A percentile compares a stretch with the other conserved stretches of the same genome.
These are phyloP conservation scores for Triplophysa rosa DNA, from an alignment of 2,113 vertebrate genomes.

Conservation along the genomic window DNA sequence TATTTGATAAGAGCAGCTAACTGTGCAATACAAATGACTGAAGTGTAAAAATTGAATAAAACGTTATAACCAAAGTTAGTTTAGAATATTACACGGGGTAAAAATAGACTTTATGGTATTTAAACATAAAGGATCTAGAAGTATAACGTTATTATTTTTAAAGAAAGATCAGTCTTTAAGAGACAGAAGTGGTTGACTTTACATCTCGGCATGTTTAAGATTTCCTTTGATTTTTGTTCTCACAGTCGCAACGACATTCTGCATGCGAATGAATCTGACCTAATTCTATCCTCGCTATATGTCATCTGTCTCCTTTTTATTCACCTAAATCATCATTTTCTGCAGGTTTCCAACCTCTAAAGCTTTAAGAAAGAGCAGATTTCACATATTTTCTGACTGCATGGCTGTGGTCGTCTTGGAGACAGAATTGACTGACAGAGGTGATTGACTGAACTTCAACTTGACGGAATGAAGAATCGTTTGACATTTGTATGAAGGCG, in stretches of 20 bases:
- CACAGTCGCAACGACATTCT: conserved; percentile 28
- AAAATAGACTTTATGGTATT: neutral
- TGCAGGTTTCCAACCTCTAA: neutral
- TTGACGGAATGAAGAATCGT: neutral
- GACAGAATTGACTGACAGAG: neutral
- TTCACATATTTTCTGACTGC: neutral
- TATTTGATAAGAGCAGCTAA: neutral
- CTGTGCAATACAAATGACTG: neutral
- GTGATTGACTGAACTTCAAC: conserved; percentile 3
- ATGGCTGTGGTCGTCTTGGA: conserved; percentile 44
- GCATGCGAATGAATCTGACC: conserved; percentile 53
- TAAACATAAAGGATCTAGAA: neutral
- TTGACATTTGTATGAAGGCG: neutral
- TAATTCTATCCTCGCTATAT: conserved; percentile 41
- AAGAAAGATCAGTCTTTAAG: neutral
- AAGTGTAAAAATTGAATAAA: too few relatives aligned
- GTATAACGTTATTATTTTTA: neutral
- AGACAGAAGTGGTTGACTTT: neutral
- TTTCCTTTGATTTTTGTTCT: conserved; percentile 7
- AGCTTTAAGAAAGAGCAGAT: neutral
- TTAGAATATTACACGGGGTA: too few relatives aligned
- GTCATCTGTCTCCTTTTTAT: neutral
- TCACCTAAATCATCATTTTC: conserved; percentile 18
- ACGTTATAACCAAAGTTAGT: neutral
- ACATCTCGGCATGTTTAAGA: neutral